Evolutionary conservation across 2,113 vertebrate genomes (phyloP).

Genomic region (Heptranchias perlo): DNA sequence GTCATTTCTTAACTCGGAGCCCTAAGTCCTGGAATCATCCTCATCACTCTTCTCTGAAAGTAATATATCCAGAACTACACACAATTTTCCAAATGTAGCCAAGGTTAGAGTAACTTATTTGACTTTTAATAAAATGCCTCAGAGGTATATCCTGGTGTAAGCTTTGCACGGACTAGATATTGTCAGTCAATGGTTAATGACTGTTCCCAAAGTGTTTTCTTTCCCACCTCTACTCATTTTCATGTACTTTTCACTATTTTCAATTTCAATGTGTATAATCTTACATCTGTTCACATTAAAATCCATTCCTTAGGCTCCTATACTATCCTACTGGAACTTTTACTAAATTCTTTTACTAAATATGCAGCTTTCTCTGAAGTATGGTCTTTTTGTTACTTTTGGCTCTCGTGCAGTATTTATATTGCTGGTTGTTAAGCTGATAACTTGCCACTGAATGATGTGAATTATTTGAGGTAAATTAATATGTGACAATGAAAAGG

Average conservation of each 20-base stretch:
- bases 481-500: slow-evolving; percentile 1
- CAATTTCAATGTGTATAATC: background rate
- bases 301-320: background rate
- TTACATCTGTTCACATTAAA: slow-evolving; percentile 7
- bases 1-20: background rate
- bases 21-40: background rate
- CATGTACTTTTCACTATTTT: background rate
- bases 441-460: background rate
- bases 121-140: background rate
- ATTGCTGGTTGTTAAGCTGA: background rate
- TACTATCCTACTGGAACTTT: background rate
- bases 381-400: background rate
- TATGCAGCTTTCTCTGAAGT: background rate
- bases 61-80: background rate
- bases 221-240: background rate
- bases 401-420: background rate
- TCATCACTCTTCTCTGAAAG: background rate
- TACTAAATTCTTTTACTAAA: background rate
- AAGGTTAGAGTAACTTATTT: background rate
- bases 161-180: background rate
- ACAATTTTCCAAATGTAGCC: background rate
- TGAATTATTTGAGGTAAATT: background rate
- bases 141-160: background rate
- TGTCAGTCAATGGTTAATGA: background rate
- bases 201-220: background rate